A percentile compares a stretch with the other conserved stretches of the same genome.
Evolutionary conservation across 2,113 vertebrate genomes (phyloP).

Genomic region (Pachycephala philippinensis): DNA sequence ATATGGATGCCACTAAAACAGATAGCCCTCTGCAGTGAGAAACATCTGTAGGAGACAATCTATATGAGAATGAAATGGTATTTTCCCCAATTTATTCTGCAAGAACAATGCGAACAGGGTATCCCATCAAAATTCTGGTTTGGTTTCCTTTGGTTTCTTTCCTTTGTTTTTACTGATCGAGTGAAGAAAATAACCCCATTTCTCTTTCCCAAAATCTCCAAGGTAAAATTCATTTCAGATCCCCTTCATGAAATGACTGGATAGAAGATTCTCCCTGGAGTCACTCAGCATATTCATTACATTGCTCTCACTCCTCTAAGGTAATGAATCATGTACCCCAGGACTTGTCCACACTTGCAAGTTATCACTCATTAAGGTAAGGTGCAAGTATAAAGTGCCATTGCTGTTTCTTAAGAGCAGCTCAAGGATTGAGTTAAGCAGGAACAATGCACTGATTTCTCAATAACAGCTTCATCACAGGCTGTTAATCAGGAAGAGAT

Average conservation of each 20-base stretch:
- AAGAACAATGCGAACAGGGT: background rate
- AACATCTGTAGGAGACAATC: background rate
- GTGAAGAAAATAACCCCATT: background rate
- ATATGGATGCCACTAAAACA: background rate
- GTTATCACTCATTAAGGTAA: background rate
- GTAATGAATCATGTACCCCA: background rate
- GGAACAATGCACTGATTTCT: background rate
- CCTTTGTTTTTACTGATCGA: background rate
- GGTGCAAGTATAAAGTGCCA: background rate
- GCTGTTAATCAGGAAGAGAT: background rate
- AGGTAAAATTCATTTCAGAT: background rate
- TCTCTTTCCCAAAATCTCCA: background rate
- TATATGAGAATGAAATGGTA: background rate
- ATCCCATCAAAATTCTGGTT: background rate
- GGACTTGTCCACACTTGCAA: slow-evolving; percentile 13
- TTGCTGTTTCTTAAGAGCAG: background rate
- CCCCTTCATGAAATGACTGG: background rate
- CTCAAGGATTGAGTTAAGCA: background rate
- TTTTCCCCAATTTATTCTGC: background rate
- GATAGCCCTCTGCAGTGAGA: background rate
- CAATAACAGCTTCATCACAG: background rate
- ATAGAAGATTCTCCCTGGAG: background rate
- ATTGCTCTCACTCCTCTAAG: background rate
- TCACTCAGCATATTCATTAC: background rate
- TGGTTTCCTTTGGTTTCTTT: background rate